Conservation (phyloP, 2,797 vertebrate species). For the Acrossocheilus wenchowensis region DNA sequence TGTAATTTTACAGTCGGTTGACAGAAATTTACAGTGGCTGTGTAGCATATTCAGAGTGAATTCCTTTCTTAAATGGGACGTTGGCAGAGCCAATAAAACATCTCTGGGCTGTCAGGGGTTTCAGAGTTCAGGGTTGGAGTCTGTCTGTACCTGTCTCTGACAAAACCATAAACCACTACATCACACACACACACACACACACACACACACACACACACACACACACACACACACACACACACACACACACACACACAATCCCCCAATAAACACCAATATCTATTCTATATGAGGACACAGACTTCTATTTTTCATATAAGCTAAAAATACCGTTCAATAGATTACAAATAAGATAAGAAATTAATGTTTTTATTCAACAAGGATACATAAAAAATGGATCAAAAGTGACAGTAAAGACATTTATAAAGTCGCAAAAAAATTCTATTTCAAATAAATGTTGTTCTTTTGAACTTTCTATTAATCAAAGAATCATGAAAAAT, state of each 20-base stretch:
- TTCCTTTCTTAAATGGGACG: background rate
- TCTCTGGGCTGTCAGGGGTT: conserved; percentile 16
- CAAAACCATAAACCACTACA: conserved; percentile 47
- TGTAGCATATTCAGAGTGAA: background rate
- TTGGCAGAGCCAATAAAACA: conserved; percentile 35
- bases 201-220: too few species aligned
- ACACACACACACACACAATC: background rate
- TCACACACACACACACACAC: conserved; percentile 32
- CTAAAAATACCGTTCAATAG: background rate
- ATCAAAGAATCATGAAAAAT: background rate
- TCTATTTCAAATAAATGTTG: background rate
- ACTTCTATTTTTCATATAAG: background rate
- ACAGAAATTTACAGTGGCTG: background rate
- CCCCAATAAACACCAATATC: background rate
- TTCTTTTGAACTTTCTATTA: background rate
- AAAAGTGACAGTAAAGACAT: background rate
- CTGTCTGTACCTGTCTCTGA: conserved; percentile 60
- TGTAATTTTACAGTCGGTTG: background rate
- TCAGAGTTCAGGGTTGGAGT: conserved; percentile 51
- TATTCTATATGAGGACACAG: background rate
- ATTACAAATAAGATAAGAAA: background rate
- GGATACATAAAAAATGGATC: background rate
- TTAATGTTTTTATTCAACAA: background rate
- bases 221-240: conserved; percentile 31
- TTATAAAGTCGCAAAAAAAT: background rate